Conservation (phyloP, 2,797 vertebrate species). For the Channallabes apus region DNA sequence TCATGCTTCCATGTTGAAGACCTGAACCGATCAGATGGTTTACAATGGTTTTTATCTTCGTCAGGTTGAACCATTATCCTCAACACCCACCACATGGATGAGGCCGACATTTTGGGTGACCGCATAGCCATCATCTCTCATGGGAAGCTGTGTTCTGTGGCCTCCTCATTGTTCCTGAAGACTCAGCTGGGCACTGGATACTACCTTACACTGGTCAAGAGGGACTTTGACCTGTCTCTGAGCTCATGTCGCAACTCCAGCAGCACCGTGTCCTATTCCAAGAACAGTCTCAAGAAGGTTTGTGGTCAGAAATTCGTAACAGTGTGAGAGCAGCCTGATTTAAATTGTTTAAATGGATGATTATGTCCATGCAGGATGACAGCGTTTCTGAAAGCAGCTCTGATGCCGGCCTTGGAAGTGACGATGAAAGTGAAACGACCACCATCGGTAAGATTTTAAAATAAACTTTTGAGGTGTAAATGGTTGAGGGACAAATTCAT, state of each 20-base stretch:
- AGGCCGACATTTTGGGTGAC: constrained; percentile 95
- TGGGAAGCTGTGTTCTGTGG: constrained; percentile 94
- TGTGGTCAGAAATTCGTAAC: neutral
- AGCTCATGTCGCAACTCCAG: constrained; percentile 95
- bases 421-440: constrained; percentile 96
- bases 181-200: constrained; percentile 96
- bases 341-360: neutral
- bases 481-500: neutral
- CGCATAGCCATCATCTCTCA: constrained; percentile 98
- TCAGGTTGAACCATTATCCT: constrained; percentile 96
- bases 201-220: constrained; percentile 96
- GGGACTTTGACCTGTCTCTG: constrained; percentile 87
- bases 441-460: constrained; percentile 84
- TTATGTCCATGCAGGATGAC: constrained; percentile 82
- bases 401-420: constrained; percentile 94
- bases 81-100: constrained; percentile 98
- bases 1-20: neutral
- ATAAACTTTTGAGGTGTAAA: neutral
- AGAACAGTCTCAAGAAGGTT: constrained; percentile 79
- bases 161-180: constrained; percentile 95
- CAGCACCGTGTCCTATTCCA: constrained; percentile 90
- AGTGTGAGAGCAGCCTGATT: neutral
- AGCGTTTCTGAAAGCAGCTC: constrained; percentile 96
- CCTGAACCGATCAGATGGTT: neutral
- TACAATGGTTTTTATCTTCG: neutral